phyloP scores from a whole-genome alignment of 2,797 vertebrate species.

The Molossus molossus region DNA sequence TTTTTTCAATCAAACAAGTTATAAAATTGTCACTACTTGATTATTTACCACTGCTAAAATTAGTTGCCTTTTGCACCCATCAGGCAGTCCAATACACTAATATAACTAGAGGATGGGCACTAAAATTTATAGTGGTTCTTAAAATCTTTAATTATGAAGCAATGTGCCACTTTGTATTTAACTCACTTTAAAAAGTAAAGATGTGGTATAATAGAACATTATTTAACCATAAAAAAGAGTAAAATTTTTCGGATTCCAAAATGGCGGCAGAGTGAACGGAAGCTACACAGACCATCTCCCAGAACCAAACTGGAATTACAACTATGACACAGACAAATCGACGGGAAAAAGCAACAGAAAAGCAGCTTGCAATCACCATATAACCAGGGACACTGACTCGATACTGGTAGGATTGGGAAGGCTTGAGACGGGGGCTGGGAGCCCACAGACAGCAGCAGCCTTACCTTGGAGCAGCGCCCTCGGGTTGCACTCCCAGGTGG shows the following conservation, averaged over 20 bases:
- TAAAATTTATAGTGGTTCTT: constrained; percentile 64
- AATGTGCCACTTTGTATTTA: constrained; percentile 65
- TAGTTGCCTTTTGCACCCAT: constrained; percentile 69
- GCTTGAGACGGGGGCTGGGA: too few species aligned
- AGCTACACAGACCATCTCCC: too few species aligned
- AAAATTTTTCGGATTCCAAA: not conserved
- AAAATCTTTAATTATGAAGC: constrained; percentile 82
- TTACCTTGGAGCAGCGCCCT: too few species aligned
- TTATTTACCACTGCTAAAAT: constrained; percentile 3
- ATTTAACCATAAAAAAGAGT: not conserved
- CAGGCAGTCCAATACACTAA: constrained; percentile 69
- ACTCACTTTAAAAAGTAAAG: constrained; percentile 77
- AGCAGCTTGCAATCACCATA: too few species aligned
- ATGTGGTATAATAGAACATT: not conserved
- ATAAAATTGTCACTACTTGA: constrained; percentile 53
- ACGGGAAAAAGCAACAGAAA: too few species aligned
- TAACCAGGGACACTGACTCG: too few species aligned
- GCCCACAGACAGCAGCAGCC: too few species aligned
- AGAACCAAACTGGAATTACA: too few species aligned
- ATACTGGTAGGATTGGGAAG: too few species aligned
- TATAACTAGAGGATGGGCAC: constrained; percentile 63
- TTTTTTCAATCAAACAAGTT: not conserved
- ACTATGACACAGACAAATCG: too few species aligned
- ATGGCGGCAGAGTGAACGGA: too few species aligned
- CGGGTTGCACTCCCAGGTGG: too few species aligned